Evolutionary conservation across 2,797 vertebrate species (phyloP), one percentile per base, ranked within the genome.

Genomic region (Acanthurus leucopareius): DNA sequence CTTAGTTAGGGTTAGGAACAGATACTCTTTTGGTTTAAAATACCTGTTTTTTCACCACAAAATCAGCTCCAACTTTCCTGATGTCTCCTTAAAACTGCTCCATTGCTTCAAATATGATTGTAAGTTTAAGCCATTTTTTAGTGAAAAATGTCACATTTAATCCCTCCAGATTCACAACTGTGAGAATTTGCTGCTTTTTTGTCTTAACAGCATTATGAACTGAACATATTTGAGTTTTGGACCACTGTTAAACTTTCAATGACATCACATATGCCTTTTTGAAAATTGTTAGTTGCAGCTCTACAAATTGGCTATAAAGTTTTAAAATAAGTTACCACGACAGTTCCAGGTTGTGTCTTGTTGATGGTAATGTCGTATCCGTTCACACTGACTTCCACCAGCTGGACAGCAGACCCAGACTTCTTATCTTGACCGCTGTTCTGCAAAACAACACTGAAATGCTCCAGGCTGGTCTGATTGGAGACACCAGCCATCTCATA

Each of bases 381-480:
- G 0, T 95, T 93, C 72, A 97, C 90, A 0, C 75, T 75, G 61
- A 97, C 51, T 0, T 76, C 89, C 44, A 95, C 93, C 20, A 91
- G 42, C 52, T 85, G 77, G 25, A 96, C 88, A 0, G 89, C 91
- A 17, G 96, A 96, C 13, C 95, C 89, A 0, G 48, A 62, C 2
- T 68, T 86, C 59, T 83, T 94, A 0, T 91, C 90, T 0, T 85
- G 90, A 58, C 95, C 85, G 13, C 93, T 85, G 0, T 95, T 96
- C 87, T 96, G 96, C 76, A 89, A 79, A 35, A 91, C 83, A 47
- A 97, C 89, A 14, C 75, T 91, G 83, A 97, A 97, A 69, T 91
- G 88, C 0, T 91, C 94, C 77, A 97, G 81, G 1, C 6, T 53
- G 0, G 45, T 1, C 16, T 94, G 82, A 0, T 75, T 13, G 0